Evolutionary conservation across 2,888 invertebrate genomes (phyloP).

Genomic region (Diarsia dahlii): DNA sequence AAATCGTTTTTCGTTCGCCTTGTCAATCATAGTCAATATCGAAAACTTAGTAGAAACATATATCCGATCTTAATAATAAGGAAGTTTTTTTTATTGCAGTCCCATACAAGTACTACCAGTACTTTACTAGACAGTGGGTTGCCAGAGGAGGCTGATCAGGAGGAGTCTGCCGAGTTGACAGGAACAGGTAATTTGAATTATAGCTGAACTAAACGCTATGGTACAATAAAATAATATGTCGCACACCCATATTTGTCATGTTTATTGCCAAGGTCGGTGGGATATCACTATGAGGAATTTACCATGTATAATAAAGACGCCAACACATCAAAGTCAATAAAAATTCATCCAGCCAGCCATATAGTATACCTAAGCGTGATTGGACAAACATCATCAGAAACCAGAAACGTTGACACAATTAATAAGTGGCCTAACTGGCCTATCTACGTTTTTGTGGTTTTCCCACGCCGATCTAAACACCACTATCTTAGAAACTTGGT

Average conservation of each 20-base stretch:
- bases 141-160: constrained; percentile 84
- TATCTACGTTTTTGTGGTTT: neutral
- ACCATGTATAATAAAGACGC: neutral
- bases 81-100: constrained; percentile 73
- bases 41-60: too few relatives aligned
- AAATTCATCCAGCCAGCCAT: neutral
- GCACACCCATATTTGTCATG: neutral
- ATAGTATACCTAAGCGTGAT: neutral
- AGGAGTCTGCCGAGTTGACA: constrained; percentile 92
- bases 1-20: neutral
- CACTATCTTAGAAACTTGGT: neutral
- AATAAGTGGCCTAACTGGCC: neutral
- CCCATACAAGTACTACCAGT: constrained; percentile 79
- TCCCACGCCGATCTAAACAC: neutral
- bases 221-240: neutral
- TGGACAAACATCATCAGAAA: neutral
- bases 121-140: constrained; percentile 73
- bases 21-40: neutral
- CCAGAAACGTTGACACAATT: neutral
- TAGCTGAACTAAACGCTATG: neutral
- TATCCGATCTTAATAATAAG: neutral
- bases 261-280: neutral
- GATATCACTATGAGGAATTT: too few relatives aligned
- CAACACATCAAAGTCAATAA: too few relatives aligned
- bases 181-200: constrained; percentile 88